Evolutionary conservation across 30 jellyfish, hydroid and myxozoan genomes (phyloP), one percentile per base, ranked within the genome.

Genomic region (Nemopilema nomurai): DNA sequence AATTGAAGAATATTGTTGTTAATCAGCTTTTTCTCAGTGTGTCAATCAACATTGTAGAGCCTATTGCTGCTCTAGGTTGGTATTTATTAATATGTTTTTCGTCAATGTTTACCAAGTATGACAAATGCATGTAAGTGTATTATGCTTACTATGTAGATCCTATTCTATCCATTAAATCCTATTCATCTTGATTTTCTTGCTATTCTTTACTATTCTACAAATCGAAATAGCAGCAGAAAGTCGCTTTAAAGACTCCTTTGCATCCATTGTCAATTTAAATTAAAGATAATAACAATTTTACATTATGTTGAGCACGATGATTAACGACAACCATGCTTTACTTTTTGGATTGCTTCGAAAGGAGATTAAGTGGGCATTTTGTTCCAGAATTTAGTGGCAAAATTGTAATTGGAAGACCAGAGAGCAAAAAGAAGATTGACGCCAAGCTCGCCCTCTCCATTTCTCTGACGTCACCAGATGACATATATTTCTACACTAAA

Each of bases 331-430:
- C 6, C 13, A 41, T 41, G 13, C 6, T 41, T 3, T 41, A 3
- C 13, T 3, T 13, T 41, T 41, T 41, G 57, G 13, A 41, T 41
- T 41, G 6, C 13, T 41, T 41, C 6, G 13, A 41, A 41, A 6
- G 57, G 57, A 13, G 6, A 3, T 41, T 41, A 13, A 41, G 57
- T 41, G 57, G 13, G 57, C 57, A n/a, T n/a, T n/a, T n/a, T n/a
- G n/a, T n/a, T n/a, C n/a, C n/a, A n/a, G 97, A 67, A 27, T 76
- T 90, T 18, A 51, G 76, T 27, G 97, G 84, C 0, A 93, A 90
- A 28, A 32, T 90, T 51, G 65, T 66, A 62, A 20, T 90, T 83
- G 97, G 97, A 28, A 62, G 89, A 62, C 88, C 88, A 23, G 97
- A 93, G 41, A 80, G 87, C 69, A 83, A 82, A 29, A 73, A 90